Evolutionary conservation across 2,888 invertebrate species (phyloP).

Genomic region (Dioctria linearis): DNA sequence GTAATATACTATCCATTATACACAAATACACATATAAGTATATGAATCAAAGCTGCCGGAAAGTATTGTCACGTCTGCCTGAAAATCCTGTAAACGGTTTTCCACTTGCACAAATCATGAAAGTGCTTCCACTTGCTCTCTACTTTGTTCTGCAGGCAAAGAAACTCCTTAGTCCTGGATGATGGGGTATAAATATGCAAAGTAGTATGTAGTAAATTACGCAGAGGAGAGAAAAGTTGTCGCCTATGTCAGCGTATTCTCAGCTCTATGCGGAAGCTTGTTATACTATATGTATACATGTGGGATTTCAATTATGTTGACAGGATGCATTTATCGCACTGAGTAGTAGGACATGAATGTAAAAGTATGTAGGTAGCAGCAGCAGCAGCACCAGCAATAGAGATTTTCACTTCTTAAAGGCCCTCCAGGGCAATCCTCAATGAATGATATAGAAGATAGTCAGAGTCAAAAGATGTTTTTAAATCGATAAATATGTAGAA

Average conservation of each 20-base stretch:
- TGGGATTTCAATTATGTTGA: slow-evolving; percentile 7
- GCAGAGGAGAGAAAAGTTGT: slow-evolving; percentile 26
- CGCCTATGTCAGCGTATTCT: slow-evolving; percentile 11
- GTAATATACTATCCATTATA: no score
- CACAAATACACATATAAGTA: no score
- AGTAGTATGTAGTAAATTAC: neutral
- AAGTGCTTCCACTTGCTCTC: slow-evolving; percentile 19
- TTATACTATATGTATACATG: neutral
- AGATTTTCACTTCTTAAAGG: neutral
- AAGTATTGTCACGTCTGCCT: slow-evolving; percentile 36
- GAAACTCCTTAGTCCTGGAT: neutral
- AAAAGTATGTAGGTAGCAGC: neutral
- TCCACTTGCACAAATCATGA: slow-evolving; percentile 39
- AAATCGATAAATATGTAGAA: no score
- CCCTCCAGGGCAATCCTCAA: neutral
- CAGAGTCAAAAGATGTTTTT: slow-evolving; percentile 12
- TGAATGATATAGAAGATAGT: neutral
- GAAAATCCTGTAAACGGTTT: slow-evolving; percentile 27
- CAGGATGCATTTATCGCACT: slow-evolving; percentile 1
- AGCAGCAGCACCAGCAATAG: neutral
- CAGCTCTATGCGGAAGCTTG: neutral
- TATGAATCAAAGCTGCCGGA: slow-evolving; percentile 14
- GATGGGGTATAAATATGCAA: slow-evolving; percentile 9
- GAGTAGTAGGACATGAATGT: neutral
- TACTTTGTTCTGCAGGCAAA: slow-evolving; percentile 12